These are phyloP conservation scores for Lasioglossum villosulum DNA, from an alignment of 2,888 invertebrate species.

Conservation along the genomic window DNA sequence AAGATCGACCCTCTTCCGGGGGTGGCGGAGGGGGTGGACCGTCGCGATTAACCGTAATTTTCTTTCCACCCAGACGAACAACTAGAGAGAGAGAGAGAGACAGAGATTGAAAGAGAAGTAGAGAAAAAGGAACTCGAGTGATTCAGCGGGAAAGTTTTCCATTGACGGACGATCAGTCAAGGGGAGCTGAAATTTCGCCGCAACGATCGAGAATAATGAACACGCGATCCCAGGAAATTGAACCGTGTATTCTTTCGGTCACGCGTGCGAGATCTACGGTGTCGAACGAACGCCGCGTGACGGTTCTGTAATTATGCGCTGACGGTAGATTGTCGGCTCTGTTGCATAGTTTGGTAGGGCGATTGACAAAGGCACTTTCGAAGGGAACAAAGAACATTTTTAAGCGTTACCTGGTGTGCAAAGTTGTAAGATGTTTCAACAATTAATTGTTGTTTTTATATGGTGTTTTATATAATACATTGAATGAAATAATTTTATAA, in stretches of 20 bases:
- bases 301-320: slow-evolving; percentile 3
- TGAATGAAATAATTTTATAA: too few relatives aligned
- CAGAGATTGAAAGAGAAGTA: not conserved
- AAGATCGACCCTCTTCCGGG: slow-evolving; percentile 50
- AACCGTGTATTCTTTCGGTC: slow-evolving; percentile 18
- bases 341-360: not conserved
- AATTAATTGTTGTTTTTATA: too few relatives aligned
- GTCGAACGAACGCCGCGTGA: not conserved
- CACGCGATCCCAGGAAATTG: slow-evolving; percentile 29
- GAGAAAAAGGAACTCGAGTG: not conserved
- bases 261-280: not conserved
- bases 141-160: slow-evolving; percentile 2
- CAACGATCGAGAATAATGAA: slow-evolving; percentile 12
- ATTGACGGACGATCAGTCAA: not conserved
- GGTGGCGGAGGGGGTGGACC: not conserved
- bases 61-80: slow-evolving; percentile 4
- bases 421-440: too few relatives aligned
- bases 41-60: slow-evolving; percentile 28
- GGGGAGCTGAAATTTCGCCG: slow-evolving; percentile 13
- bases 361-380: not conserved
- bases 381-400: not conserved
- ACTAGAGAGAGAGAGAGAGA: not conserved
- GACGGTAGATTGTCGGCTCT: not conserved
- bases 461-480: too few relatives aligned
- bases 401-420: not conserved